Conservation (phyloP, 1,140 invertebrate species). For the Penaeus indicus region DNA sequence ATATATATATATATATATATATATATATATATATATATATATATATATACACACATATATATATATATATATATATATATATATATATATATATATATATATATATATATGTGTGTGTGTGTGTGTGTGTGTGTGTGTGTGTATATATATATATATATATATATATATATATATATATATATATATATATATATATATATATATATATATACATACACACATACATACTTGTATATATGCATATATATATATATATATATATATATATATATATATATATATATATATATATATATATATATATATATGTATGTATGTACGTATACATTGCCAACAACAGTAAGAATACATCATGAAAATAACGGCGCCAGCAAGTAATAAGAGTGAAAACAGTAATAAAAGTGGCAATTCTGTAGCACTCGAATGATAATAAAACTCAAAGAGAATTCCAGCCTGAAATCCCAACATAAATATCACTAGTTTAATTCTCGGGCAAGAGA, state of each 20-base stretch:
- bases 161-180: conserved; percentile 13
- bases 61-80: too few species aligned
- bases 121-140: background rate
- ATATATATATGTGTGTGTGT: conserved; percentile 6
- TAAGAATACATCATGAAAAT: too few species aligned
- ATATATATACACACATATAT: background rate
- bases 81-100: conserved; percentile 19
- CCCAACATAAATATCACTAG: too few species aligned
- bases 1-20: background rate
- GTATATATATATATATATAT: conserved; percentile 24
- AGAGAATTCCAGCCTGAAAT: too few species aligned
- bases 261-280: background rate
- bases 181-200: conserved; percentile 6
- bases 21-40: background rate
- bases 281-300: too few species aligned
- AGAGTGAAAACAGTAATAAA: too few species aligned
- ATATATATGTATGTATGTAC: background rate
- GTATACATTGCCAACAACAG: background rate
- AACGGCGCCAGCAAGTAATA: too few species aligned
- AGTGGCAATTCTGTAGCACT: too few species aligned
- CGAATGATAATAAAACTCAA: too few species aligned
- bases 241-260: background rate
- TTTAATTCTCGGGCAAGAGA: too few species aligned
- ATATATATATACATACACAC: conserved; percentile 4
- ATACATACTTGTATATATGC: background rate